Percentiles rank a stretch among this genome's conserved stretches.
Evolutionary conservation across 1,140 invertebrate genomes (phyloP).

Genomic region (Lamellibrachia luymesi): DNA sequence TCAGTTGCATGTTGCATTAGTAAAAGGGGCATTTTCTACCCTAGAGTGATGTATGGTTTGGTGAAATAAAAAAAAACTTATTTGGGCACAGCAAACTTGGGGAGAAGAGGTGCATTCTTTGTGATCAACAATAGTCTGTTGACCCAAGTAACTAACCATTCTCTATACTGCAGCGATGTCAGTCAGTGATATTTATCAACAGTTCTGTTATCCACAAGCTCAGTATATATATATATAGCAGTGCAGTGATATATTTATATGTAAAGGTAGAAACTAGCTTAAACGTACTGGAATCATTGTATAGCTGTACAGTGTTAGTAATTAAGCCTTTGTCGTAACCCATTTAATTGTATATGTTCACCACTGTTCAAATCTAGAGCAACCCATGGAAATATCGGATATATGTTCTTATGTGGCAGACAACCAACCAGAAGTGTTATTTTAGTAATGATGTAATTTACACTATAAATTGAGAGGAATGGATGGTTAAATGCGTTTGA

Average conservation of each 20-base stretch:
- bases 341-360: background rate
- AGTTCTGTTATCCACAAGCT: background rate
- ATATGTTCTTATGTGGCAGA: background rate
- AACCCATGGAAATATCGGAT: background rate
- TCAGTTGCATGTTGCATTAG: background rate
- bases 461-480: background rate
- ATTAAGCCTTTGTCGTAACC: background rate
- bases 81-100: background rate
- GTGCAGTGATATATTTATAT: constrained; percentile 1
- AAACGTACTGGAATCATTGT: background rate
- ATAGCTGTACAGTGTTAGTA: background rate
- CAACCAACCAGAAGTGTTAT: background rate
- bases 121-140: background rate
- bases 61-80: background rate
- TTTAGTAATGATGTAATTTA: background rate
- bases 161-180: no score
- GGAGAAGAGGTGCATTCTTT: background rate
- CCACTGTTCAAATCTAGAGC: background rate
- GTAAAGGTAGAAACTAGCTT: background rate
- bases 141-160: background rate
- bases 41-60: background rate
- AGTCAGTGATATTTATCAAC: no score
- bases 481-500: background rate
- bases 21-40: background rate
- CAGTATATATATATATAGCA: background rate